phyloP scores from a whole-genome alignment of 2,888 invertebrate species.

The Dione vanillae region DNA sequence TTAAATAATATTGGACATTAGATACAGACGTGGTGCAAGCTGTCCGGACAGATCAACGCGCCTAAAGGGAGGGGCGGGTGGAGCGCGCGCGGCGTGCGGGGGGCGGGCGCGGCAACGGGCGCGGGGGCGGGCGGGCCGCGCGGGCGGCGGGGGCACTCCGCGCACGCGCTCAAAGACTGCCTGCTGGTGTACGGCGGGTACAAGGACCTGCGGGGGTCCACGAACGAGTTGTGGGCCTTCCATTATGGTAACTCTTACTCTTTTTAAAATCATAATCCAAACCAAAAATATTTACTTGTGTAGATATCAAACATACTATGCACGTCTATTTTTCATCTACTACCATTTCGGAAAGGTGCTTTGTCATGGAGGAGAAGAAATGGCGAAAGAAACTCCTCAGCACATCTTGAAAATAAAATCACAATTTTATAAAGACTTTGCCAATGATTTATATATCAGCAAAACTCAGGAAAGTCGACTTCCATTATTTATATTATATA shows the following conservation, averaged over 20 bases:
- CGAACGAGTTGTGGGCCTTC: slow-evolving; percentile 94
- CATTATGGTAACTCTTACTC: slow-evolving; percentile 87
- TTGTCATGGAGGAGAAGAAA: too few species aligned
- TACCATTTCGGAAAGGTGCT: too few species aligned
- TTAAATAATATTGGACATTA: slow-evolving; percentile 43
- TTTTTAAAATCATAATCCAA: too few species aligned
- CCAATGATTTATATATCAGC: too few species aligned
- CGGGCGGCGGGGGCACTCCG: slow-evolving; percentile 92
- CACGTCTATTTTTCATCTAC: too few species aligned
- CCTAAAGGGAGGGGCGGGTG: slow-evolving; percentile 59
- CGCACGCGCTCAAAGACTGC: slow-evolving; percentile 89
- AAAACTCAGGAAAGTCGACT: too few species aligned
- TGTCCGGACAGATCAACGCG: slow-evolving; percentile 84
- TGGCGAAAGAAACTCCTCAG: too few species aligned
- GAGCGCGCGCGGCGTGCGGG: slow-evolving; percentile 50
- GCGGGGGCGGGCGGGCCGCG: slow-evolving; percentile 84
- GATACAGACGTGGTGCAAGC: slow-evolving; percentile 70
- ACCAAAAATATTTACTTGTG: too few species aligned
- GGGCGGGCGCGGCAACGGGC: slow-evolving; percentile 71
- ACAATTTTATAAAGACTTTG: too few species aligned
- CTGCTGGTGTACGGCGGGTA: slow-evolving; percentile 95
- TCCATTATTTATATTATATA: too few species aligned
- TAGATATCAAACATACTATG: too few species aligned
- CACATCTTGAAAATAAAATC: too few species aligned
- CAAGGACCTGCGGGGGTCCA: slow-evolving; percentile 92